Evolutionary conservation across 2,797 vertebrate species (phyloP), one percentile per base, ranked within the genome.

Genomic region (Helicolenus hilgendorfi): DNA sequence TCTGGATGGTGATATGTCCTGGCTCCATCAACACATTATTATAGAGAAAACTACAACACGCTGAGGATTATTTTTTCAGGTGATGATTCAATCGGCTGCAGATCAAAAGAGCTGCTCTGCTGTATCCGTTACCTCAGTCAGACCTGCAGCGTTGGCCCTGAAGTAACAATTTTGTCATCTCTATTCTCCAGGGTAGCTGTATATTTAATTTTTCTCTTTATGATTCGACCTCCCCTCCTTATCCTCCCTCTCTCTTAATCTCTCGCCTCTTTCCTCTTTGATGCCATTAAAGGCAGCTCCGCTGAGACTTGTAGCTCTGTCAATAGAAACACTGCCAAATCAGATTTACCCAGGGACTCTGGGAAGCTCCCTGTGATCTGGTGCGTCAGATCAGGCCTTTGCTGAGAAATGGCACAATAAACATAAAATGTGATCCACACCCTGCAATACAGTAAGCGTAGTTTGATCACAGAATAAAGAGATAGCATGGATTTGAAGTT

Each of bases 11-110:
- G 45, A n/a, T 53, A 53, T 20, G 7, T 53, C 18, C 15, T n/a
- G 49, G 49, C 20, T 60, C 29, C 33, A 55, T 76, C 38, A 27
- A 31, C 67, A 78, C 31, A 55, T 45, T 27, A 74, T 59, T 36
- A 73, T 27, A 55, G 59, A 20, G 13, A 64, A 64, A 69, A 69
- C 38, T 31, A 22, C 68, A 74, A 41, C 72, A 55, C 7, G 59
- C 73, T 45, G 49, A 72, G 36, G 87, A 89, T 91, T 80, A 92
- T 93, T 93, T 90, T 94, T 92, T 73, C 89, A 92, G 88, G 90
- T 90, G 88, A 91, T 92, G 90, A 94, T 92, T 93, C 88, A 82
- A 75, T 92, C 93, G 91, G 89, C 81, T 33, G n/a, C 64, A 77
- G 72, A 88, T 83, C 67, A 83, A 89, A 89, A 78, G 70, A 80